Percentiles rank a stretch among this genome's conserved stretches.
Conservation (phyloP, 2,797 vertebrate genomes). For the Clarias fuscus region DNA sequence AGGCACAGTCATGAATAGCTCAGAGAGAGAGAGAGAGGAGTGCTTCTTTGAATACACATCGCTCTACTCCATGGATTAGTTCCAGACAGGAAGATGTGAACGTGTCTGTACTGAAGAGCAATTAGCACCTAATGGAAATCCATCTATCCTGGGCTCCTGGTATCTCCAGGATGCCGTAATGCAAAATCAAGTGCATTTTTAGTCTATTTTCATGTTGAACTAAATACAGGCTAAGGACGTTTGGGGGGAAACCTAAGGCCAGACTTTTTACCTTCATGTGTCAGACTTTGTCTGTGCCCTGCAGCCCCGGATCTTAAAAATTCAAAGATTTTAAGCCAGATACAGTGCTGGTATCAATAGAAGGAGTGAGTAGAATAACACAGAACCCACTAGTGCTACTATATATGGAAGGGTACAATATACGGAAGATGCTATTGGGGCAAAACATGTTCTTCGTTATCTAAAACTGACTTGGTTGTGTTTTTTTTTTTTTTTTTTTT, state of each 20-base stretch:
- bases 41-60: constrained; percentile 12
- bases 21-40: background rate
- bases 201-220: background rate
- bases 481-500: no score
- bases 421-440: background rate
- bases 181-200: background rate
- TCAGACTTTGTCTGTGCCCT: background rate
- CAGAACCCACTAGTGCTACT: background rate
- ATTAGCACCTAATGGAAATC: constrained; percentile 46
- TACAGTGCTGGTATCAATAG: background rate
- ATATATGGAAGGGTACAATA: background rate
- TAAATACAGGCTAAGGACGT: background rate
- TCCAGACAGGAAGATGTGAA: constrained; percentile 46
- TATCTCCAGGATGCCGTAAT: constrained; percentile 43
- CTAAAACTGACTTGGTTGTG: background rate
- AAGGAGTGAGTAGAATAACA: background rate
- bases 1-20: constrained; percentile 28
- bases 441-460: background rate
- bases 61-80: constrained; percentile 20
- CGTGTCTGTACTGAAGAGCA: constrained; percentile 50
- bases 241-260: background rate
- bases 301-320: background rate
- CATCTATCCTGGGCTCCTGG: constrained; percentile 48
- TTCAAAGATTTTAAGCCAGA: background rate
- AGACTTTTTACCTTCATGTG: background rate